phyloP scores from a whole-genome alignment of 2,797 vertebrate species.

The Microctenopoma steveboyesi region DNA sequence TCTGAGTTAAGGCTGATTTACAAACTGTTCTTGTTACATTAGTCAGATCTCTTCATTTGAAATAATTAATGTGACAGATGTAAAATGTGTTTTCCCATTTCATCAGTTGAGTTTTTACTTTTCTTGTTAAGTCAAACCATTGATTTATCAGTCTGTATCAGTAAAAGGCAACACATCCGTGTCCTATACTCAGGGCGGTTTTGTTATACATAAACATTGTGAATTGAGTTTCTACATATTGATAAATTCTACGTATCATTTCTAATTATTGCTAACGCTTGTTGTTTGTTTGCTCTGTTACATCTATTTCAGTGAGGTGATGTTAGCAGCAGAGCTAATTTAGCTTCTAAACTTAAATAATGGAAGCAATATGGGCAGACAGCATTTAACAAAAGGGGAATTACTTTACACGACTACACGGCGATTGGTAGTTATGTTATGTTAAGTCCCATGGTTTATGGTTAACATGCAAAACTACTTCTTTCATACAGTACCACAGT shows the following conservation, averaged over 20 bases:
- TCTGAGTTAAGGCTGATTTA: constrained; percentile 7
- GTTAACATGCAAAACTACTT: constrained; percentile 3
- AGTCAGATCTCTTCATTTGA: constrained; percentile 9
- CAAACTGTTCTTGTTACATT: constrained; percentile 31
- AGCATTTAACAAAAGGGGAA: too few relatives aligned
- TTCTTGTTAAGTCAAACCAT: neutral
- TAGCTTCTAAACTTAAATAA: too few relatives aligned
- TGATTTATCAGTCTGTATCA: neutral
- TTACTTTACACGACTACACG: neutral
- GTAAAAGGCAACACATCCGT: too few relatives aligned
- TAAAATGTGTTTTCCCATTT: neutral
- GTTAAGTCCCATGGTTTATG: neutral
- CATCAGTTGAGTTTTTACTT: neutral
- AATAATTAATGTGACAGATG: neutral
- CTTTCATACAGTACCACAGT: constrained; percentile 45
- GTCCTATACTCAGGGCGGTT: too few relatives aligned
- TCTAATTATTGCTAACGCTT: too few relatives aligned
- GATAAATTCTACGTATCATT: too few relatives aligned
- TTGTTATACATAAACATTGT: too few relatives aligned
- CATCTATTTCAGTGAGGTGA: too few relatives aligned
- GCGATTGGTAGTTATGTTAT: neutral
- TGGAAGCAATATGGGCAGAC: too few relatives aligned
- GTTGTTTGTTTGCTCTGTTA: too few relatives aligned
- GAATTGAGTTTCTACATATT: too few relatives aligned
- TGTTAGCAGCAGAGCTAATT: too few relatives aligned